Conservation (phyloP, 2,113 vertebrate species). For the Dendrocopos noguchii region DNA sequence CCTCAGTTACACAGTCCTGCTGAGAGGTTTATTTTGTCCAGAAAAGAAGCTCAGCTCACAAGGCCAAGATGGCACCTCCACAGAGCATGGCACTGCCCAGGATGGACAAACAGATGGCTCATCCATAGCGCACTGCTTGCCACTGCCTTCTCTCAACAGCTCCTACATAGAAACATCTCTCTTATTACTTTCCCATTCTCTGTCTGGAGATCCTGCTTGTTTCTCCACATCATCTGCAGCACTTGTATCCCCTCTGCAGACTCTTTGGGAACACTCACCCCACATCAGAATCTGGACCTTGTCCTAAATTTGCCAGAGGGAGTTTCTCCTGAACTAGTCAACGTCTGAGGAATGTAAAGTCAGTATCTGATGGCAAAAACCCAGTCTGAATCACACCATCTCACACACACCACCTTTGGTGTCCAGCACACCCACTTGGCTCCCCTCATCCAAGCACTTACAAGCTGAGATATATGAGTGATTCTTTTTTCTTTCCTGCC, state of each 20-base stretch:
- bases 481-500: background rate
- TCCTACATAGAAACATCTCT: background rate
- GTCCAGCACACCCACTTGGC: fast-evolving
- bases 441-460: background rate
- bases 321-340: background rate
- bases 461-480: background rate
- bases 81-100: background rate
- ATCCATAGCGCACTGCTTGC: background rate
- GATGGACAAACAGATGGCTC: background rate
- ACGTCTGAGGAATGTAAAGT: background rate
- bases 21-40: background rate
- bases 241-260: fast-evolving
- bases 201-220: background rate
- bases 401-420: background rate
- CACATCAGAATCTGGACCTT: background rate
- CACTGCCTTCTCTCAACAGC: background rate
- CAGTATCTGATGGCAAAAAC: background rate
- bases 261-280: background rate
- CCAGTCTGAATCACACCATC: background rate
- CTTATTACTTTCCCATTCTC: background rate
- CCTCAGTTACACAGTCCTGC: background rate
- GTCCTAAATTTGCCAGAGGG: background rate
- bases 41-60: background rate
- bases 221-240: background rate
- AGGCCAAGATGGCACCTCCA: background rate